phyloP scores from a whole-genome alignment of 2,888 invertebrate species.

The Mythimna albipuncta region DNA sequence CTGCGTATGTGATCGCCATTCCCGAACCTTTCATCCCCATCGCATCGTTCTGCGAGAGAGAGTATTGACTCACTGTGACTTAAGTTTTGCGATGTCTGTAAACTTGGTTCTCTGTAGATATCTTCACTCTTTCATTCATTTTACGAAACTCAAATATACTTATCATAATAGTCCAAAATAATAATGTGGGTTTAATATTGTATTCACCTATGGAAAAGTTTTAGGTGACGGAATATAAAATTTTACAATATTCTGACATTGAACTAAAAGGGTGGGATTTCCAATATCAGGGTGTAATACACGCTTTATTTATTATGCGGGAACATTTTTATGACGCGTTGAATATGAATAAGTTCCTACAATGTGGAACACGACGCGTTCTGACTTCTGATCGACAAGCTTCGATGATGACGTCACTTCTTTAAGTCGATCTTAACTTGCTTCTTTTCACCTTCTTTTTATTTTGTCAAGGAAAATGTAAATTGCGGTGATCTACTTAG shows the following conservation, averaged over 20 bases:
- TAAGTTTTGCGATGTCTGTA: no score
- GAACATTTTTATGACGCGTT: slow-evolving; percentile 43
- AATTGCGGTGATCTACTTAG: neutral
- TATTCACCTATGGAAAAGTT: slow-evolving; percentile 10
- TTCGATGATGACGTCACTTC: slow-evolving; percentile 32
- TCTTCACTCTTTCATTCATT: no score
- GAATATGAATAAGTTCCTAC: slow-evolving; percentile 48
- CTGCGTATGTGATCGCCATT: no score
- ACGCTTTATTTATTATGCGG: slow-evolving; percentile 38
- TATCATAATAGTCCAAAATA: neutral
- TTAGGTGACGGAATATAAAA: slow-evolving; percentile 13
- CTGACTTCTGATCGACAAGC: slow-evolving; percentile 41
- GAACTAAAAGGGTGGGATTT: slow-evolving; percentile 43
- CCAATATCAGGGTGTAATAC: slow-evolving; percentile 36
- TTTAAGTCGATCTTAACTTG: neutral
- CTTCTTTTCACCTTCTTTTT: neutral
- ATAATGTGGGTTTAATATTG: neutral
- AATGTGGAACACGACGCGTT: slow-evolving; percentile 34
- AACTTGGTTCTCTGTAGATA: no score
- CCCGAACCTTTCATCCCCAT: no score
- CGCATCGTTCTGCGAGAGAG: no score
- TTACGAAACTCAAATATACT: no score
- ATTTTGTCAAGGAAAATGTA: neutral
- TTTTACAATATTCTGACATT: slow-evolving; percentile 35
- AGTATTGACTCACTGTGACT: no score